These are phyloP conservation scores for Pithys albifrons DNA, from an alignment of 2,113 vertebrate genomes.

Conservation along the genomic window DNA sequence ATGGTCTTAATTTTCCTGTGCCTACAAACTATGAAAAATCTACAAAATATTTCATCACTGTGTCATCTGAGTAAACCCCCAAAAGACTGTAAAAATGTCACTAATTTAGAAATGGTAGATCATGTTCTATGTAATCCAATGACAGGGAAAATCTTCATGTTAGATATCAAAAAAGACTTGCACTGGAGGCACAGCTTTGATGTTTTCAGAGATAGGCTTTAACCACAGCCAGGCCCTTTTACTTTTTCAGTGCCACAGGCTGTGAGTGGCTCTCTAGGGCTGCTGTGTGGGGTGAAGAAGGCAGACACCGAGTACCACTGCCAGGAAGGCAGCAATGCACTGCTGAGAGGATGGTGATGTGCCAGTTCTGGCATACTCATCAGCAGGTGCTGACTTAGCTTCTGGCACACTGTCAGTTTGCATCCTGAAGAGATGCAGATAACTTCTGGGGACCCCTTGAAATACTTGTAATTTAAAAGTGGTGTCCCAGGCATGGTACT, in stretches of 20 bases:
- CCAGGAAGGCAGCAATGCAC: not conserved
- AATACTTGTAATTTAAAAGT: not conserved
- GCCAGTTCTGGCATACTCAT: accelerated
- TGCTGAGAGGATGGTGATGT: accelerated
- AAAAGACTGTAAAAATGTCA: not conserved
- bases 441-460: not conserved
- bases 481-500: not conserved
- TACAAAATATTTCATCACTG: not conserved
- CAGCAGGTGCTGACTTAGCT: not conserved
- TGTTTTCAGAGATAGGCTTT: not conserved
- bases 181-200: accelerated
- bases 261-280: not conserved
- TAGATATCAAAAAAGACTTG: not conserved
- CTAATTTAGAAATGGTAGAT: not conserved
- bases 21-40: not conserved
- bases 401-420: not conserved
- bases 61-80: not conserved
- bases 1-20: not conserved
- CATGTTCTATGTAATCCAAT: not conserved
- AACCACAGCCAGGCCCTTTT: not conserved
- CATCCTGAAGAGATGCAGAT: not conserved
- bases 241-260: not conserved
- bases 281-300: not conserved
- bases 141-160: not conserved
- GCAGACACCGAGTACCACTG: not conserved